Evolutionary conservation across 2,797 vertebrate species (phyloP), one percentile per base, ranked within the genome.

Genomic region (Rachycentron canadum): DNA sequence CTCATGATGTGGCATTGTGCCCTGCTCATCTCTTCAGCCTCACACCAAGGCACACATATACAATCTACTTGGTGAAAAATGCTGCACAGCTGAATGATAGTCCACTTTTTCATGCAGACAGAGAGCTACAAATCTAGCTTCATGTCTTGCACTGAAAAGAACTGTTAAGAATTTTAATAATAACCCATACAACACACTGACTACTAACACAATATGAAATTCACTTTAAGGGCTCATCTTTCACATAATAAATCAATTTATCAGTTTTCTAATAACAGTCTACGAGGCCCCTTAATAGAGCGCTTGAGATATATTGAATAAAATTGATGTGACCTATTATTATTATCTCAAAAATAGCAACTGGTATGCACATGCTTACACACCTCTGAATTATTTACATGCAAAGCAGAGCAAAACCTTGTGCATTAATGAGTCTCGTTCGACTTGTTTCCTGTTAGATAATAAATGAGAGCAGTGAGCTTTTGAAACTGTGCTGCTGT

Each of bases 81-180:
- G 19, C 7, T 60, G 73, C 74, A 68, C 53, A 56, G 55, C 36
- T 83, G 69, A 78, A 61, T n/a, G 50, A 49, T 32, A 11, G 69
- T 40, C 58, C 72, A 38, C 23, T 19, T 66, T 77, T 78, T 81
- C 55, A 59, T 72, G 57, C 66, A 73, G 79, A 84, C 66, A 41
- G 78, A 88, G 73, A 59, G 63, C 61, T 56, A 67, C 30, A 40
- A 55, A 84, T 89, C 71, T 67, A 81, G 85, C 85, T 72, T 41
- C 3, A 30, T 32, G 32, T 36, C 34, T 36, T 36, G 34, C 47
- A 30, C 50, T 50, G 69, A 78, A 78, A 84, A 71, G 53, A 80
- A 86, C 85, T 73, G 84, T 79, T 47, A 79, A 81, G 69, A 84
- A 88, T 16, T 5, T 17, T 41, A 16, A 16, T 4, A 17, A 7